Evolutionary conservation across 1,140 invertebrate genomes (phyloP), one percentile per base, ranked within the genome.

Genomic region (Trachymyrmex cornetzi): DNA sequence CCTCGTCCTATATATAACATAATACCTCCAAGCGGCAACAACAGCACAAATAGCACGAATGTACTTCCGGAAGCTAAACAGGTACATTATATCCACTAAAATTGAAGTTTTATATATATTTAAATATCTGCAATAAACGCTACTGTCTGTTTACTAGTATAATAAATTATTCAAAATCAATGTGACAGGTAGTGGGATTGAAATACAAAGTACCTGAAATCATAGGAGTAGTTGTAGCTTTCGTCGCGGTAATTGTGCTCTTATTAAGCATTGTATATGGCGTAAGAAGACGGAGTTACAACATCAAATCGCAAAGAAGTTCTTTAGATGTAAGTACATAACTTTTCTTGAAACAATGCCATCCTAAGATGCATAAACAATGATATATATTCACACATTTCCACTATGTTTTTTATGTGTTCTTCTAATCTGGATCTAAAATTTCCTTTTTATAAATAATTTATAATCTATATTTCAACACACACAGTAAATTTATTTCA

Each of bases 1-100:
- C 95, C 96, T 30, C 94, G 95, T 80, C 96, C 96, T 5, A 96
- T 97, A 84, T 96, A 96, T 91, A 96, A 96, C 88, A 96, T 97
- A 87, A 96, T 96, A 92, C 96, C 95, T 66, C 96, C 96, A 19
- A 96, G 96, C n/a, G 95, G 87, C 77, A 93, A 94, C 59, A 96
- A 96, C 77, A 74, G 86, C 3, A 95, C 94, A 1, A 95, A 93
- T 74, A 93, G 88, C 61, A 95, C 95, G 61, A 94, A 90, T 19
- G 81, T 87, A 19, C 87, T 93, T 79, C 93, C 95, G 11, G 94
- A 94, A 88, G 90, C 92, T 19, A 92, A 93, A 53, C 94, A 95
- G 93, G 95, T 95, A 92, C 82, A 16, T 79, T 61, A 44, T 69
- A 19, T 11, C 75, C 3, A n/a, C 0, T 27, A 64, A n/a, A 59